Evolutionary conservation across 1,140 invertebrate species (phyloP).

Genomic region (Epicauta chinensis): DNA sequence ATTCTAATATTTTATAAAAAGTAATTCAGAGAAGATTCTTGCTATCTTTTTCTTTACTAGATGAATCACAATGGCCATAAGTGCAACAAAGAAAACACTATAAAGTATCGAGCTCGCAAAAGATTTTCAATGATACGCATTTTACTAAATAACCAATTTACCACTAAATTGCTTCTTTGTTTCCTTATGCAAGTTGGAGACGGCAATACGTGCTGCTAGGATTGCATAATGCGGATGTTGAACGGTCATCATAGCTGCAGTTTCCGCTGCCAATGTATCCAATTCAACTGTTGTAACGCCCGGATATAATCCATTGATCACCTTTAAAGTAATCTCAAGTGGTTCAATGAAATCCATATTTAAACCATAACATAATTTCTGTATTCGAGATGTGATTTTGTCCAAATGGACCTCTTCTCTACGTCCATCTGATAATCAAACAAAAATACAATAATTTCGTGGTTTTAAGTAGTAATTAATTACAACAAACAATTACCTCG

Average conservation of each 20-base stretch:
- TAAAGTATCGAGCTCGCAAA: no score
- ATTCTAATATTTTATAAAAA: no score
- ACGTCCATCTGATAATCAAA: slow-evolving; percentile 70
- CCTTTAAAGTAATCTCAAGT: slow-evolving; percentile 67
- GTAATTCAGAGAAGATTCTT: no score
- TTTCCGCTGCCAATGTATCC: slow-evolving; percentile 96
- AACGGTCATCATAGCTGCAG: slow-evolving; percentile 91
- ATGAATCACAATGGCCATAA: no score
- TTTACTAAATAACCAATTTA: slow-evolving; percentile 41
- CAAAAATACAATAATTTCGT: no score
- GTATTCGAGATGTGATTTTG: slow-evolving; percentile 94
- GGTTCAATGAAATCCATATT: slow-evolving; percentile 96
- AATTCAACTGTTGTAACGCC: slow-evolving; percentile 95
- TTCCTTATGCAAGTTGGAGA: slow-evolving; percentile 98
- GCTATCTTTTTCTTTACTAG: no score
- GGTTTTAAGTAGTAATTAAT: no score
- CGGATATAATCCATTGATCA: slow-evolving; percentile 89
- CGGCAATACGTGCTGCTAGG: slow-evolving; percentile 90
- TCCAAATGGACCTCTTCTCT: slow-evolving; percentile 93
- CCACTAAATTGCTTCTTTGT: slow-evolving; percentile 85
- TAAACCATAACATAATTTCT: slow-evolving; percentile 92
- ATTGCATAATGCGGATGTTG: slow-evolving; percentile 96
- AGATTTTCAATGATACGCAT: no score
- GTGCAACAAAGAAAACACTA: no score
- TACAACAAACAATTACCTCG: no score